Evolutionary conservation across 2,888 invertebrate species (phyloP).

Genomic region (Epicampocera succincta): DNA sequence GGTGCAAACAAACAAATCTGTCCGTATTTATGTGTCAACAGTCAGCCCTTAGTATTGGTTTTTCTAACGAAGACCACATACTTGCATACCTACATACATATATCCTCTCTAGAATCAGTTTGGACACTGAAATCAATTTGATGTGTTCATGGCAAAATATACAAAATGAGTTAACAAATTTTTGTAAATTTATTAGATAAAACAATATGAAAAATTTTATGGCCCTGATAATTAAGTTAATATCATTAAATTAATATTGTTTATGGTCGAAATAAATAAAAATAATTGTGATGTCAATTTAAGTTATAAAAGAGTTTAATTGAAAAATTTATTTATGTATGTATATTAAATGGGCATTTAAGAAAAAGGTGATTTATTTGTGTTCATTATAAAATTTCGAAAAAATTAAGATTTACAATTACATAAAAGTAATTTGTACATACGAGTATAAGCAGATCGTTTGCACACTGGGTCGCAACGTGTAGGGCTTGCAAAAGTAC

Average conservation of each 20-base stretch:
- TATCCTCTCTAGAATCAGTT: neutral
- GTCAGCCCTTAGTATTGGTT: neutral
- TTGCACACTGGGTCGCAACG: no score
- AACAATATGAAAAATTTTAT: slow-evolving; percentile 40
- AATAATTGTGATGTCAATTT: slow-evolving; percentile 31
- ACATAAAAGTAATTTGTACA: no score
- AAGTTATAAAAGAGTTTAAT: slow-evolving; percentile 6
- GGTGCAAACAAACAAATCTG: slow-evolving; percentile 43
- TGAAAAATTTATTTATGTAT: neutral
- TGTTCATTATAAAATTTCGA: no score
- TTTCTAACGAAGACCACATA: no score
- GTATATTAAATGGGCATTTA: no score
- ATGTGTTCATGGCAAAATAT: neutral
- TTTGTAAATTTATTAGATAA: slow-evolving; percentile 17
- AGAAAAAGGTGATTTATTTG: no score
- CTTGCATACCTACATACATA: no score
- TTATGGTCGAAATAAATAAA: slow-evolving; percentile 35
- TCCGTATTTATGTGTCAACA: neutral
- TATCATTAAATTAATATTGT: slow-evolving; percentile 25
- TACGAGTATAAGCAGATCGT: no score
- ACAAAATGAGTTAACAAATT: neutral
- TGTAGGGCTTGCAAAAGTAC: no score
- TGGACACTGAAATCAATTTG: slow-evolving; percentile 16
- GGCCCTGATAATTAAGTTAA: slow-evolving; percentile 23
- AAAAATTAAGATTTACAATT: no score